Base-by-base conservation (phyloP, 2,797 vertebrate species). In the Periophthalmus magnuspinnatus region DNA sequence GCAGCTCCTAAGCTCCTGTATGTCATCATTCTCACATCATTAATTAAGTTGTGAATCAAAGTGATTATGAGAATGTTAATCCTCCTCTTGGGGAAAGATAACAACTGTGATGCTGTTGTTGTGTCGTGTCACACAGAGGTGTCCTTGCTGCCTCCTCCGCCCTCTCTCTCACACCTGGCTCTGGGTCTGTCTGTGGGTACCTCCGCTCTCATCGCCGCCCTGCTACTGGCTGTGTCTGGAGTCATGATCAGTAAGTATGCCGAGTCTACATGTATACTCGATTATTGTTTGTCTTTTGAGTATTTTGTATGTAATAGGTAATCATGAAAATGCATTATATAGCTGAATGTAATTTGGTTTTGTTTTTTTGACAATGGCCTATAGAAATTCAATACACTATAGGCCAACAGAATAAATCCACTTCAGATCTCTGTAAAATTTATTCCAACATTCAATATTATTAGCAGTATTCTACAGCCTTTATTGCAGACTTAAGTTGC, bases 201-300 rank as follows among this genome's bases (percentile, higher is more conserved):
- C 28, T 98, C 97, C 0, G 96, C 96, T 9, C 91, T 98, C 79
- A 98, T 99, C 74, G 97, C 97, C 6, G 96, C 95, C 72, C 94
- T 99, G 41, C 94, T 99, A 86, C 91, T 99, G 85, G 96, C 94
- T 1, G 98, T 99, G 85, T 99, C 97, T 0, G 97, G 96, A 61
- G 96, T 99, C 85, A 99, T 99, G 97, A 98, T 99, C 75, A 98
- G 98, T 99, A 82, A 95, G 96, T 95, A 61, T 11, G 17, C 14
- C 33, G 13, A 2, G 16, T 57, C 6, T 3, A 19, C 19, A 2
- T 33, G 24, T 45, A 45, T 45, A 45, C 41, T 45, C 13, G 3
- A 14, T 41, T 41, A 45, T 36, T 36, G 34, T 45, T 41, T 41
- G 28, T 56, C 56, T 36, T n/a, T n/a, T n/a, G n/a, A n/a, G 14